Evolutionary conservation across 2,113 vertebrate species (phyloP), one percentile per base, ranked within the genome.

Genomic region (Ellobius talpinus): DNA sequence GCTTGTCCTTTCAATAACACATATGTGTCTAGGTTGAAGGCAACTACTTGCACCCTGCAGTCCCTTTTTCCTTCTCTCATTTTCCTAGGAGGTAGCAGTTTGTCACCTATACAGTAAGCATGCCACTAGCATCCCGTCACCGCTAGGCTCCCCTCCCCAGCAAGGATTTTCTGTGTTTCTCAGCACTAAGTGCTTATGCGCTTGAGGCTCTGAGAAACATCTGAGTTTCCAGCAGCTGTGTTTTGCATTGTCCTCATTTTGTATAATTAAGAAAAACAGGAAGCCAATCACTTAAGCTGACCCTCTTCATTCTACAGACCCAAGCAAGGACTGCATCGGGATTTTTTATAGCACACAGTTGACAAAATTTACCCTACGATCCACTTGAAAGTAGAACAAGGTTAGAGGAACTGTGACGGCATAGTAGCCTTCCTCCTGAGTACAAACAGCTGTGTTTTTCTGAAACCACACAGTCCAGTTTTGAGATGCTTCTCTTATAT

Each of bases 231-330:
- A 96, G 95, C 95, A 97, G 96, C 97, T 98, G 91, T 96, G 90
- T 98, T 98, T 98, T 98, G 94, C 97, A 98, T 98, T 98, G 98
- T 98, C 98, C 98, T 98, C 98, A 97, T 99, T 99, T 98, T 98
- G 97, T 97, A 97, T 98, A 98, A 98, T 99, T 98, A 98, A 98
- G 98, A 98, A 98, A 98, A 98, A 98, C 97, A 98, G 98, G 98
- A 98, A 98, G 98, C 95, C 98, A 98, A 97, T 97, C 97, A 98
- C 96, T 98, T 98, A 95, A 96, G 97, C 98, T 98, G 97, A 98
- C 98, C 98, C 96, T 97, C 92, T 97, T 91, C 96, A 94, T 98
- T 96, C 97, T 94, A 85, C 72, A 97, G 88, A 96, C 91, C 74
- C 70, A 11, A 97, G 85, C 84, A 97, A 96, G 96, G 91, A 72